Percentiles rank a stretch among this genome's conserved stretches.
Conservation (phyloP, 1,140 invertebrate species). For the Pollicipes pollicipes region DNA sequence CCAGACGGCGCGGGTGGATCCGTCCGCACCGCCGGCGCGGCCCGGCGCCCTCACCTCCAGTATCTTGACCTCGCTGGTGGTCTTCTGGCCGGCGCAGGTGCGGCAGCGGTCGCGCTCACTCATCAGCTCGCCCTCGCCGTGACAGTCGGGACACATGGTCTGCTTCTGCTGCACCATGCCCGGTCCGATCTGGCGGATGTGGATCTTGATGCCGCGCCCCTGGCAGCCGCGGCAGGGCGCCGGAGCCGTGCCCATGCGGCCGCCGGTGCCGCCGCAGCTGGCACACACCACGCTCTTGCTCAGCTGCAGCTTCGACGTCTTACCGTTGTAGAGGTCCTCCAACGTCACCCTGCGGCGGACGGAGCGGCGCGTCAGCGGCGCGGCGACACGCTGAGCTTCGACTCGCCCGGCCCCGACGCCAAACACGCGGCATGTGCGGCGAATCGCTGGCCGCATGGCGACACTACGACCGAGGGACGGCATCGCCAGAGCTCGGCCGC, state of each 20-base stretch:
- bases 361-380: too few species aligned
- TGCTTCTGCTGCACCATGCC: conserved; percentile 33
- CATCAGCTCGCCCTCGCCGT: conserved; percentile 60
- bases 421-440: conserved; percentile 12
- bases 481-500: too few species aligned
- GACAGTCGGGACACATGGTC: conserved; percentile 53
- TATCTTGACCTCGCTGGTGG: conserved; percentile 32
- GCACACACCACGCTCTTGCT: conserved; percentile 29
- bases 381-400: too few species aligned
- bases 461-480: too few species aligned
- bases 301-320: conserved; percentile 31
- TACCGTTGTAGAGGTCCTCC: conserved; percentile 32
- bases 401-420: too few species aligned
- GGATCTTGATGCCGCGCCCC: conserved; percentile 27
- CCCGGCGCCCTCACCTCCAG: conserved; percentile 28
- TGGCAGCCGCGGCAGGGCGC: conserved; percentile 24
- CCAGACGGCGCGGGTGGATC: too few species aligned
- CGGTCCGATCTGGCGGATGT: conserved; percentile 28
- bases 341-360: conserved; percentile 20
- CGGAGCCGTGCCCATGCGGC: conserved; percentile 19
- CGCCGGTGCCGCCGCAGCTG: conserved; percentile 32
- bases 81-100: conserved; percentile 43
- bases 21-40: too few species aligned
- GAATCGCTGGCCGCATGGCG: background rate
- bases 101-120: conserved; percentile 45